Percentiles rank a stretch among this genome's conserved stretches.
Conservation (phyloP, 1,140 invertebrate species). For the Panagrolaimus sp. region DNA sequence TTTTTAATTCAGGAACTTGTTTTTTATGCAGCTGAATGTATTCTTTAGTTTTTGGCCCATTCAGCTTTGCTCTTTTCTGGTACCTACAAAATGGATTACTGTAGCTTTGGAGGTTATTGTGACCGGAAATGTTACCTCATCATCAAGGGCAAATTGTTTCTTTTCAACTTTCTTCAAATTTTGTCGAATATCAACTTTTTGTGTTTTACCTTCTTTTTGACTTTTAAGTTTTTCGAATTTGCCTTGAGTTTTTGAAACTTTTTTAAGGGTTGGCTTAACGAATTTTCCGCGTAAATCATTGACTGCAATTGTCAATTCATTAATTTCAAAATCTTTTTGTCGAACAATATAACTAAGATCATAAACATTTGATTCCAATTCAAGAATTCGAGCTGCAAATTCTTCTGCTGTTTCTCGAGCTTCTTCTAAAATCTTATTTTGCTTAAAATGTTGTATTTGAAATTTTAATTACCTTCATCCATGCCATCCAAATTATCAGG, state of each 20-base stretch:
- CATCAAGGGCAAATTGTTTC: conserved; percentile 89
- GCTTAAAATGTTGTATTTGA: neutral
- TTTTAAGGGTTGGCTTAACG: conserved; percentile 96
- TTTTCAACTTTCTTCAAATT: conserved; percentile 96
- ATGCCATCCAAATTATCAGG: conserved; percentile 35
- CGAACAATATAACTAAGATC: conserved; percentile 90
- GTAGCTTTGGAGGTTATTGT: neutral
- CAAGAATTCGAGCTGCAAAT: conserved; percentile 80
- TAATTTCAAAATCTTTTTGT: conserved; percentile 92
- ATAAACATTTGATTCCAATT: conserved; percentile 90
- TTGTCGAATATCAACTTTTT: conserved; percentile 91
- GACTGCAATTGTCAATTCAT: conserved; percentile 96
- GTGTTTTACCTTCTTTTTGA: neutral
- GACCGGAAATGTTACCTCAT: conserved; percentile 66
- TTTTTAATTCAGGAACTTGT: too few species aligned
- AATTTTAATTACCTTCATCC: conserved; percentile 12
- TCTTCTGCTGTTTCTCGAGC: conserved; percentile 85
- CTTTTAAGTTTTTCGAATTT: conserved; percentile 64
- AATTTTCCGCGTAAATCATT: conserved; percentile 99
- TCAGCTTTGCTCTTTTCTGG: too few species aligned
- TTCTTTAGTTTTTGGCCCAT: too few species aligned
- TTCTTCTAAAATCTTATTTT: conserved; percentile 67
- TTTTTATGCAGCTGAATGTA: too few species aligned
- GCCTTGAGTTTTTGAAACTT: conserved; percentile 98
- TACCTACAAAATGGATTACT: too few species aligned